Base-by-base conservation (phyloP, 2,888 invertebrate species). In the Schizotus pectinicornis region DNA sequence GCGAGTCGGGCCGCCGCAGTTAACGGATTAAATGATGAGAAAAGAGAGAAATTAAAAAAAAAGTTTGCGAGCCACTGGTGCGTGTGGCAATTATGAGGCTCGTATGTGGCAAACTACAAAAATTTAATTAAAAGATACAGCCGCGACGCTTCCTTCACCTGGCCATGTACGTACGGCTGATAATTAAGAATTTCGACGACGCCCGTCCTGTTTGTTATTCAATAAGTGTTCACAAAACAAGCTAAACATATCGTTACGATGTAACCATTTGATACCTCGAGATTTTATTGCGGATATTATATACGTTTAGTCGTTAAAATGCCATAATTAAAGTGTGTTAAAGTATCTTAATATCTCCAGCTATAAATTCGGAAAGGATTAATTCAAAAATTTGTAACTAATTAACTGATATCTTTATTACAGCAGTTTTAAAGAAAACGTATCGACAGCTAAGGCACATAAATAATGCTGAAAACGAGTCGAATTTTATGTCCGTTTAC, bases 111-210 rank as follows among this genome's bases (percentile, higher is more conserved):
- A 43, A 59, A 65, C 61, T 64, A 61, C 62, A 59, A 63, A 67
- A 65, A 65, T 65, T 67, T 60, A 65, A 67, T 67, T 67, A 67
- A 65, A 62, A 62, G 55, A 51, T 62, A 59, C 54, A 59, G 39
- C 54, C 46, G 41, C 55, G 43, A 39, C 22, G 42, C 59, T 64
- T 62, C 63, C 56, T 64, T 62, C 67, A 65, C 59, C 65, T 67
- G 64, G 57, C 52, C 7, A 7, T 6, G 11, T 39, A 43, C 33
- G 11, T 39, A 43, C 33, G 33, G 32, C 34, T 34, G 49, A 42
- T 49, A 56, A 63, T 61, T 59, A 62, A 60, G 50, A 59, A 61
- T 56, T 63, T 59, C 39, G 60, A 52, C 36, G 53, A 62, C 50
- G 61, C 54, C 58, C 32, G 59, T 45, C 33, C 59, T 63, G 42